Evolutionary conservation across 2,797 vertebrate genomes (phyloP).

Genomic region (Gambelia wislizenii): DNA sequence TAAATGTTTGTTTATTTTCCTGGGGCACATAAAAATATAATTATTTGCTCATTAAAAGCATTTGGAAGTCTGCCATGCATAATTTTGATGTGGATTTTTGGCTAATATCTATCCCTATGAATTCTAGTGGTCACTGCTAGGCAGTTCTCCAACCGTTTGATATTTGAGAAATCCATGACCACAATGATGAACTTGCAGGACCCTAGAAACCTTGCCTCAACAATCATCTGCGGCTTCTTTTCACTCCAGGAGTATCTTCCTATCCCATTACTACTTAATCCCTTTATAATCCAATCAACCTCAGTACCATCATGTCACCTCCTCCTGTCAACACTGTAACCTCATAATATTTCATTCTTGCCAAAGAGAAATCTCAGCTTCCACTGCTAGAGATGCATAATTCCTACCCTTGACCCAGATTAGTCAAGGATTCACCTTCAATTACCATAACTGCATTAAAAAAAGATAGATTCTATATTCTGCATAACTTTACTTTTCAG

Average conservation of each 20-base stretch:
- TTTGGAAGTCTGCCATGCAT: not conserved
- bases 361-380: not conserved
- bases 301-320: slow-evolving; percentile 66
- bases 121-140: not conserved
- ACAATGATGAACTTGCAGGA: slow-evolving; percentile 40
- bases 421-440: slow-evolving; percentile 27
- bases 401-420: slow-evolving; percentile 46
- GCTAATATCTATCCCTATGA: not conserved
- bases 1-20: not conserved
- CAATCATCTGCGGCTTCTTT: slow-evolving; percentile 66
- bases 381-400: slow-evolving; percentile 15
- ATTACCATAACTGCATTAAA: not conserved
- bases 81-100: not conserved
- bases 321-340: slow-evolving; percentile 62
- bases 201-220: slow-evolving; percentile 51
- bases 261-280: slow-evolving; percentile 78
- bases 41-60: slow-evolving; percentile 17
- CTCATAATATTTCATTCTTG: slow-evolving; percentile 59
- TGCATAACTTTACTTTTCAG: accelerated
- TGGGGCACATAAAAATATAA: not conserved
- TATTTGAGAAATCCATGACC: slow-evolving; percentile 12
- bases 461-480: accelerated
- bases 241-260: slow-evolving; percentile 66
- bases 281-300: slow-evolving; percentile 77
- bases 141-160: not conserved